A percentile compares a stretch with the other conserved stretches of the same genome.
Evolutionary conservation across 2,888 invertebrate genomes (phyloP).

Genomic region (Villa cingulata): DNA sequence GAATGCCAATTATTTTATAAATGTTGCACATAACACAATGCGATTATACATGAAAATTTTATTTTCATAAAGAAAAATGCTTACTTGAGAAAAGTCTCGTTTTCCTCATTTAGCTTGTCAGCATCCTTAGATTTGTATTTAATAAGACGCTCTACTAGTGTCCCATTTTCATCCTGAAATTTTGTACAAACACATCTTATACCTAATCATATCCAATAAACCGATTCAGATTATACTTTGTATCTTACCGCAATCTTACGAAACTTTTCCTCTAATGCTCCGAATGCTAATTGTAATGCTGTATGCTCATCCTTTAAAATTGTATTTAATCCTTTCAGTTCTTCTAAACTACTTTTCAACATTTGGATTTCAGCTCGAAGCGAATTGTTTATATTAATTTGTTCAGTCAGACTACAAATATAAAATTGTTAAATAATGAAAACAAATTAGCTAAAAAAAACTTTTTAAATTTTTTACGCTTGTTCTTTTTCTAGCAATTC

Average conservation of each 20-base stretch:
- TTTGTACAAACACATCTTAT: no score
- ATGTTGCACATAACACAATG: no score
- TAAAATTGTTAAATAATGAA: background rate
- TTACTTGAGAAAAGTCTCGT: conserved; percentile 84
- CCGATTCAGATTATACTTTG: background rate
- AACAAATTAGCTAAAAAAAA: background rate
- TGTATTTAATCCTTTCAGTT: conserved; percentile 73
- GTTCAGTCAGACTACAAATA: conserved; percentile 51
- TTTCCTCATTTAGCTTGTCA: conserved; percentile 92
- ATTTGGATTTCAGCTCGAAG: conserved; percentile 60
- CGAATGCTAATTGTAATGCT: conserved; percentile 82
- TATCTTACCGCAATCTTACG: conserved; percentile 57
- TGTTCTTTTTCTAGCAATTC: conserved; percentile 57
- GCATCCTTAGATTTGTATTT: conserved; percentile 89
- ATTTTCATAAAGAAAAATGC: conserved; percentile 23
- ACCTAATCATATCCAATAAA: no score
- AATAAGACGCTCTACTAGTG: conserved; percentile 74
- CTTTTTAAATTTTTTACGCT: background rate
- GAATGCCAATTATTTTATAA: background rate
- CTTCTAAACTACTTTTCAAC: conserved; percentile 55
- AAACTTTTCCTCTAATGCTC: conserved; percentile 77
- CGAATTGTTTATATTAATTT: conserved; percentile 48
- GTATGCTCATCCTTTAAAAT: conserved; percentile 88
- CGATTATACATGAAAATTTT: no score
- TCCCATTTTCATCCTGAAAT: conserved; percentile 73